Evolutionary conservation across 1,140 invertebrate genomes (phyloP).

Genomic region (Idris sp.): DNA sequence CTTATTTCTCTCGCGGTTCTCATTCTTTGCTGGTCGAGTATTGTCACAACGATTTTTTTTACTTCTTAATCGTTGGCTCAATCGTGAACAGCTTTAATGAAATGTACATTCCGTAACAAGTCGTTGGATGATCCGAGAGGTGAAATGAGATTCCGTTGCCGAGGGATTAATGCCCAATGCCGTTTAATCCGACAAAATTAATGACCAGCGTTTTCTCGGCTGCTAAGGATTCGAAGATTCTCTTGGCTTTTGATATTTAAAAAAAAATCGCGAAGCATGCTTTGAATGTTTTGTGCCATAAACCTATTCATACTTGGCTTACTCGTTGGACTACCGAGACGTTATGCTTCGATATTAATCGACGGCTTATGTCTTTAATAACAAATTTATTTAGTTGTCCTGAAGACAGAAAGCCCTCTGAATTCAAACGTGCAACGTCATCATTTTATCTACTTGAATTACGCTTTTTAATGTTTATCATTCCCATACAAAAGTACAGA

Average conservation of each 20-base stretch:
- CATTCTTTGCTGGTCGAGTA: slow-evolving; percentile 42
- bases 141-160: slow-evolving; percentile 75
- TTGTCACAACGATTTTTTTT: slow-evolving; percentile 58
- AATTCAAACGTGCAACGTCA: slow-evolving; percentile 35
- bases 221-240: slow-evolving; percentile 67
- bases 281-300: slow-evolving; percentile 62
- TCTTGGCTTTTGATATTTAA: slow-evolving; percentile 53
- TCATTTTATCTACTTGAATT: slow-evolving; percentile 51
- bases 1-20: slow-evolving; percentile 31
- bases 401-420: slow-evolving; percentile 31
- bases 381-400: slow-evolving; percentile 58
- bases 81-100: slow-evolving; percentile 70
- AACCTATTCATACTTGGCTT: slow-evolving; percentile 72
- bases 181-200: slow-evolving; percentile 78
- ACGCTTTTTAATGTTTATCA: slow-evolving; percentile 19
- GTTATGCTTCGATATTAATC: slow-evolving; percentile 72
- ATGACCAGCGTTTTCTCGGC: slow-evolving; percentile 71
- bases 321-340: slow-evolving; percentile 69
- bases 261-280: slow-evolving; percentile 54
- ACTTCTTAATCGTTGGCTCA: slow-evolving; percentile 69
- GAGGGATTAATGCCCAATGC: slow-evolving; percentile 73
- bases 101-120: slow-evolving; percentile 73
- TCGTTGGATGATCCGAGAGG: slow-evolving; percentile 64
- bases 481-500: too few relatives aligned
- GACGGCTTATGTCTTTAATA: slow-evolving; percentile 76